Conservation (phyloP, 2,113 vertebrate species). For the Leucoraja erinaceus region DNA sequence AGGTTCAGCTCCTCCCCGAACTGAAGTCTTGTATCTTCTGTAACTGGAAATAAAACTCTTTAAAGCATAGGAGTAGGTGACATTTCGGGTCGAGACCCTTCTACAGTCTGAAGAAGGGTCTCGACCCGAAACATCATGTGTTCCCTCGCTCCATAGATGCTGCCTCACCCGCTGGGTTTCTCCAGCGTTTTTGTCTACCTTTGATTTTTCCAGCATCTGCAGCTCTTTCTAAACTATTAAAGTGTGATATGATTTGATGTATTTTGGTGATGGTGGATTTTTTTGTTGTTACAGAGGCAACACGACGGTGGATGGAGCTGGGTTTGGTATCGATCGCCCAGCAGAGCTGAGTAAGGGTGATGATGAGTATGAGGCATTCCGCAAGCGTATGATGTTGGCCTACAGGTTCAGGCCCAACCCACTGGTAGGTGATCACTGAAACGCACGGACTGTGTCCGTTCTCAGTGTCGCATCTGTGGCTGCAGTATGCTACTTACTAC, state of each 20-base stretch:
- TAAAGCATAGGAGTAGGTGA: background rate
- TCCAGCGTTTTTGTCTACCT: too few relatives aligned
- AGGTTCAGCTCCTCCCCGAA: background rate
- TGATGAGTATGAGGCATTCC: constrained; percentile 92
- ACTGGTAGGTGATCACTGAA: constrained; percentile 57
- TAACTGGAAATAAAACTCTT: background rate
- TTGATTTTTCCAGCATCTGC: too few relatives aligned
- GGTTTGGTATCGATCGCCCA: constrained; percentile 84
- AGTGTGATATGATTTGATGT: background rate
- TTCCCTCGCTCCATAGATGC: too few relatives aligned
- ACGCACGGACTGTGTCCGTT: background rate
- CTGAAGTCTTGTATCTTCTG: background rate
- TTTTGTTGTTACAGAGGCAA: constrained; percentile 60
- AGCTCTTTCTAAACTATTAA: background rate
- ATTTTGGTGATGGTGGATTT: background rate
- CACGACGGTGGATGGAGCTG: constrained; percentile 77
- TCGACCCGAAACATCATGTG: too few relatives aligned
- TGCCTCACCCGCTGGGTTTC: too few relatives aligned
- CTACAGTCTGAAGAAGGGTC: too few relatives aligned
- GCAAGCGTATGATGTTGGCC: constrained; percentile 95
- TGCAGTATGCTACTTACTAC: background rate
- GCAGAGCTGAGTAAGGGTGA: constrained; percentile 77
- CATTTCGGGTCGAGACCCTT: too few relatives aligned
- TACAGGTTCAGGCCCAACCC: constrained; percentile 95
- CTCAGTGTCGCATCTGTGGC: background rate